Evolutionary conservation across 2,888 invertebrate species (phyloP).

Genomic region (Siphlonurus alternatus): DNA sequence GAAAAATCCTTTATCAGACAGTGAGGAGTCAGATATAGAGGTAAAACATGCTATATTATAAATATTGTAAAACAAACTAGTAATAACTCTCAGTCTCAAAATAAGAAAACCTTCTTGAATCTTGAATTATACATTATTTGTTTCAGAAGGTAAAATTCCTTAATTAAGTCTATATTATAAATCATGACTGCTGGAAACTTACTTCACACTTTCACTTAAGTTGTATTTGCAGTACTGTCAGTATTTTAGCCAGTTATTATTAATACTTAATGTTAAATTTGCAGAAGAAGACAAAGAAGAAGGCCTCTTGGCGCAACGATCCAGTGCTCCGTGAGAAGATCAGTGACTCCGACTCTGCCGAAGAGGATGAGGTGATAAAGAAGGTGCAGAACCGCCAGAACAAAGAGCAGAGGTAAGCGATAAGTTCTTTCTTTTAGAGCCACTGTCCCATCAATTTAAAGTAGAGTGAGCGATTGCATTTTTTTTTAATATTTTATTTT

Average conservation of each 20-base stretch:
- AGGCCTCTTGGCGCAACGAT: constrained; percentile 10
- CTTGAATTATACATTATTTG: too few relatives aligned
- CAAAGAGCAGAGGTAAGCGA: constrained; percentile 2
- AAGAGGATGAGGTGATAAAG: constrained; percentile 18
- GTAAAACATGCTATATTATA: not conserved
- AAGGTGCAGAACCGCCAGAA: constrained; percentile 12
- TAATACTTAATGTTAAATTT: too few relatives aligned
- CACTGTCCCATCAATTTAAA: not conserved
- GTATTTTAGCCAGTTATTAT: too few relatives aligned
- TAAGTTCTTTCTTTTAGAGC: not conserved
- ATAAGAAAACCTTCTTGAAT: too few relatives aligned
- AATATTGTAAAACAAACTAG: not conserved
- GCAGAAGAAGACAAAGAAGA: constrained; percentile 4
- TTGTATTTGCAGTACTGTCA: too few relatives aligned
- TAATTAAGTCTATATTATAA: too few relatives aligned
- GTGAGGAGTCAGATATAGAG: constrained; percentile 1
- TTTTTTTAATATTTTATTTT: not conserved
- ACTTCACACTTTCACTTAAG: too few relatives aligned
- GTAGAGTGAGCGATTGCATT: not conserved
- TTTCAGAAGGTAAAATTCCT: too few relatives aligned
- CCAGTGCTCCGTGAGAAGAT: constrained; percentile 15
- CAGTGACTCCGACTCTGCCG: constrained; percentile 21
- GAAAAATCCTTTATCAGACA: not conserved
- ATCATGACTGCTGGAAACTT: too few relatives aligned
- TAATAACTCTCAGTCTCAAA: too few relatives aligned